These are phyloP conservation scores for Drosophila limbata DNA, from an alignment of 2,888 invertebrate species.

Conservation along the genomic window DNA sequence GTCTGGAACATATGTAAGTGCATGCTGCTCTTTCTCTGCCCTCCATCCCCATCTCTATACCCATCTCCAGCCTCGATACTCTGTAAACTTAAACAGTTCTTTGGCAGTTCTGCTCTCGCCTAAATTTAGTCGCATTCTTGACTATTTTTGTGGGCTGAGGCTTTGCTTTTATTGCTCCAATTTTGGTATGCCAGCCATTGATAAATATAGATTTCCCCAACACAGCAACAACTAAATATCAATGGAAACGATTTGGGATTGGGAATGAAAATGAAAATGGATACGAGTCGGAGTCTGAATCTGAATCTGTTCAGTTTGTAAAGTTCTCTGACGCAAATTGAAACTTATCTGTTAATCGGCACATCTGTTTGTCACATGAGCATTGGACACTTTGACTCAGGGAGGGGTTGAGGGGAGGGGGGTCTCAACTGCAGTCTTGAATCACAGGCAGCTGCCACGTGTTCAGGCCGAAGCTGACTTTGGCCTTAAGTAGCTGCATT, in stretches of 20 bases:
- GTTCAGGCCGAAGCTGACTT: constrained; percentile 40
- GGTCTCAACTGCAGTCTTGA: constrained; percentile 22
- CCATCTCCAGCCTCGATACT: constrained; percentile 1
- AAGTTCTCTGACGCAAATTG: constrained; percentile 52
- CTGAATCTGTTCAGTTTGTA: background rate
- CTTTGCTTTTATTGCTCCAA: constrained; percentile 76
- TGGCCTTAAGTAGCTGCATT: constrained; percentile 63
- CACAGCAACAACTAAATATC: constrained; percentile 39
- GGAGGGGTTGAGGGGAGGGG: background rate
- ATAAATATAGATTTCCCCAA: constrained; percentile 68
- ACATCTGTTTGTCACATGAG: constrained; percentile 80
- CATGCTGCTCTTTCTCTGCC: constrained; percentile 25
- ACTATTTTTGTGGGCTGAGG: constrained; percentile 69
- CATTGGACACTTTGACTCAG: constrained; percentile 1
- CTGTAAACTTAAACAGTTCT: constrained; percentile 48
- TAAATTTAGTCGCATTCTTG: constrained; percentile 77
- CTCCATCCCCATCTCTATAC: background rate
- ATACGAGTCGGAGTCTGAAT: background rate
- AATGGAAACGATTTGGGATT: constrained; percentile 46
- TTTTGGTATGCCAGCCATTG: constrained; percentile 77
- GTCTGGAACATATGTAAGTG: constrained; percentile 74
- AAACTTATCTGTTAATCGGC: constrained; percentile 80
- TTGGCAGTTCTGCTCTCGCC: constrained; percentile 44
- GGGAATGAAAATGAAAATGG: constrained; percentile 11
- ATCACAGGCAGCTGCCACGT: constrained; percentile 65